A percentile compares a stretch with the other conserved stretches of the same genome.
These are phyloP conservation scores for Diaperis boleti DNA, from an alignment of 2,888 invertebrate species.

Conservation along the genomic window DNA sequence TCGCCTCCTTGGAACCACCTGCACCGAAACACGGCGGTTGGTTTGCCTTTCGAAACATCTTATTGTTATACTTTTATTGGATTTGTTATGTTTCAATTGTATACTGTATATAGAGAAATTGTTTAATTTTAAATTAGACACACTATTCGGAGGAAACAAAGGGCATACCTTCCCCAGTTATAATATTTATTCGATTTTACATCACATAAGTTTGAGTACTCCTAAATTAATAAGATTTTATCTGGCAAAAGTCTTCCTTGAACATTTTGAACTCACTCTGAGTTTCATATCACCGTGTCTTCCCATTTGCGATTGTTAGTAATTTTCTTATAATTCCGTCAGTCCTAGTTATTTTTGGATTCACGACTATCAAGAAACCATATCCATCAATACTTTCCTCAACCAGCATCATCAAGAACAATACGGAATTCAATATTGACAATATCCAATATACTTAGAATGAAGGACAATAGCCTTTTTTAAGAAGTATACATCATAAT, in stretches of 20 bases:
- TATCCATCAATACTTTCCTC: slow-evolving; percentile 11
- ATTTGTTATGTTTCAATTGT: slow-evolving; percentile 46
- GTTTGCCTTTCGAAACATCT: slow-evolving; percentile 45
- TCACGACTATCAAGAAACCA: slow-evolving; percentile 15
- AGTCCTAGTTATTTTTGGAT: not conserved
- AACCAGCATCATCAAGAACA: slow-evolving; percentile 17
- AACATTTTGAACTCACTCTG: slow-evolving; percentile 53
- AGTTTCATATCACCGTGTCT: slow-evolving; percentile 60
- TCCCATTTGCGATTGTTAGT: slow-evolving; percentile 49
- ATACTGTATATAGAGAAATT: slow-evolving; percentile 42
- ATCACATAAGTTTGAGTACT: slow-evolving; percentile 37
- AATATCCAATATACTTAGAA: slow-evolving; percentile 39
- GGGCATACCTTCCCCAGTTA: slow-evolving; percentile 45
- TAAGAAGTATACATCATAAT: slow-evolving; percentile 27
- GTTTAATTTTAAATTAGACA: slow-evolving; percentile 36
- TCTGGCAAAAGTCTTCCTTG: slow-evolving; percentile 58
- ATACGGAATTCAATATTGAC: slow-evolving; percentile 43
- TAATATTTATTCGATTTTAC: slow-evolving; percentile 43
- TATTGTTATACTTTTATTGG: slow-evolving; percentile 47
- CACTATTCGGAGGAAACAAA: slow-evolving; percentile 49
- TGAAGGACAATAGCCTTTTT: slow-evolving; percentile 44
- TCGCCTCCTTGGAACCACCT: slow-evolving; percentile 60
- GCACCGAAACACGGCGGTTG: slow-evolving; percentile 50
- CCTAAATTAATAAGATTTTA: slow-evolving; percentile 48
- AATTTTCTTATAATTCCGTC: not conserved